Evolutionary conservation across 1,140 invertebrate genomes (phyloP).

Genomic region (Zaprionus camerounensis): DNA sequence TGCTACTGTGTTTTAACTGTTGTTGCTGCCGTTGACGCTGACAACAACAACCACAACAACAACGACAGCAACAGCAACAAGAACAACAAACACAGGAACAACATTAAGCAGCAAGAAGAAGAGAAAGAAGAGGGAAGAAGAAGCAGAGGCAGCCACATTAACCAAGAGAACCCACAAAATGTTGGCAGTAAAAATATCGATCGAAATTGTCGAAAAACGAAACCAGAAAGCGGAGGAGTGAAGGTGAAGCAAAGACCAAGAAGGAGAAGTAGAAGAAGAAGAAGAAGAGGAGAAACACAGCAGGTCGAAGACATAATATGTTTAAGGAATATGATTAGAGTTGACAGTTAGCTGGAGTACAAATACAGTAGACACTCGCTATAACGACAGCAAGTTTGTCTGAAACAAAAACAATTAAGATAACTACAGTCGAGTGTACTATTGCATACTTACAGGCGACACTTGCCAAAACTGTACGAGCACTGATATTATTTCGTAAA

Average conservation of each 20-base stretch:
- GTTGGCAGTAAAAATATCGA: slow-evolving; percentile 54
- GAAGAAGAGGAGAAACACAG: background rate
- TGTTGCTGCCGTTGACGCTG: slow-evolving; percentile 40
- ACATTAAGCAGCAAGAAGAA: slow-evolving; percentile 16
- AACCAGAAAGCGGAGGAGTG: slow-evolving; percentile 2
- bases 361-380: background rate
- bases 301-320: background rate
- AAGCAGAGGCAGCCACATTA: slow-evolving; percentile 23
- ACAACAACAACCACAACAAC: slow-evolving; percentile 23
- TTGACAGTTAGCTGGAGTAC: background rate
- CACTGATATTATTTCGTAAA: no score
- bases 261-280: background rate
- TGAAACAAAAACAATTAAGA: no score
- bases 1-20: slow-evolving; percentile 42
- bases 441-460: background rate
- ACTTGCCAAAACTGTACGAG: no score
- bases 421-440: no score
- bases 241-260: slow-evolving; percentile 4
- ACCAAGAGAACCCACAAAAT: slow-evolving; percentile 23
- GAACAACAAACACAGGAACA: background rate
- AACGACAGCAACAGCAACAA: background rate
- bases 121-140: background rate
- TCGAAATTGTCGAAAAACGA: slow-evolving; percentile 58
- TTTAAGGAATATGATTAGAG: background rate
- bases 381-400: background rate